phyloP scores from a whole-genome alignment of 2,888 invertebrate genomes.

The Drosophila mimica region DNA sequence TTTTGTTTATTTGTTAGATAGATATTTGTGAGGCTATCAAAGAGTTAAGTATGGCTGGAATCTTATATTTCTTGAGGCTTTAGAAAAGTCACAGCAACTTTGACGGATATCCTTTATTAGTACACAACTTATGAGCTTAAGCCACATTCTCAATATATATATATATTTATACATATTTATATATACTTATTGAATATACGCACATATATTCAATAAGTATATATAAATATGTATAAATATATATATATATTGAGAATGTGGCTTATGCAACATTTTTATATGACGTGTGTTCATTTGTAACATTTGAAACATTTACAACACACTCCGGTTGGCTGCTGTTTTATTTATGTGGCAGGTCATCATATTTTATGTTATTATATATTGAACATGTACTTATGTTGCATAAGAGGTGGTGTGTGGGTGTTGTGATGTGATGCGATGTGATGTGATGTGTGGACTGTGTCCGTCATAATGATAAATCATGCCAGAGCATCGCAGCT shows the following conservation, averaged over 20 bases:
- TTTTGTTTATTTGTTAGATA: not conserved
- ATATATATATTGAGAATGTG: too few species aligned
- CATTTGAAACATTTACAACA: conserved; percentile 47
- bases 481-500: conserved; percentile 46
- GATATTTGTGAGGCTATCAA: not conserved
- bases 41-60: not conserved
- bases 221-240: too few species aligned
- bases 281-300: conserved; percentile 67
- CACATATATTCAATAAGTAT: too few species aligned
- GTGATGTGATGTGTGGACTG: not conserved
- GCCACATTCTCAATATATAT: not conserved
- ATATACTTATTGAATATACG: not conserved
- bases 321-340: conserved; percentile 40
- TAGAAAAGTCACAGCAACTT: not conserved
- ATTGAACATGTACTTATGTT: conserved; percentile 75
- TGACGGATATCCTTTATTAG: not conserved
- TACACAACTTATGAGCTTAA: too few species aligned
- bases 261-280: conserved; percentile 37
- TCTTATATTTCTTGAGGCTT: not conserved
- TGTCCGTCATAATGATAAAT: conserved; percentile 67
- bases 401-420: conserved; percentile 49
- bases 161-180: not conserved
- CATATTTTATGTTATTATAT: conserved; percentile 74
- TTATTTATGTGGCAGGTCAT: conserved; percentile 72
- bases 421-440: not conserved